Percentiles rank a stretch among this genome's conserved stretches.
These are phyloP conservation scores for Eurytoma adleriae DNA, from an alignment of 2,888 invertebrate species.

Conservation along the genomic window DNA sequence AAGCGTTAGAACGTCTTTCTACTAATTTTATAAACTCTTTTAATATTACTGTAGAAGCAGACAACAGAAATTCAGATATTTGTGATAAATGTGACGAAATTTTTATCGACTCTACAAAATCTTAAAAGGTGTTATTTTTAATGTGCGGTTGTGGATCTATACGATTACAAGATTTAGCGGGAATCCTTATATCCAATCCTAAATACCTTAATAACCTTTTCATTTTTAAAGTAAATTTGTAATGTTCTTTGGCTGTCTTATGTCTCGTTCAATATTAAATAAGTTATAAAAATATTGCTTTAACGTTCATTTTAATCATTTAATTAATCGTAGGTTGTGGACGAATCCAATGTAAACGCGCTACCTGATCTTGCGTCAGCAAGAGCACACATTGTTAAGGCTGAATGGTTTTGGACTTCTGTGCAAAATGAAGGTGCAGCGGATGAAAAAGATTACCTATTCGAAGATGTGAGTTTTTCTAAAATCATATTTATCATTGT, in stretches of 20 bases:
- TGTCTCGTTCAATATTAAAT: constrained; percentile 17
- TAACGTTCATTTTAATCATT: constrained; percentile 1
- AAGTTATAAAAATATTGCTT: background rate
- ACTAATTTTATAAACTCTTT: no score
- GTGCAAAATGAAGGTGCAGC: constrained; percentile 97
- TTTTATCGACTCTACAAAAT: background rate
- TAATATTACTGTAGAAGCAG: no score
- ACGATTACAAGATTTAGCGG: background rate
- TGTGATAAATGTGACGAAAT: no score
- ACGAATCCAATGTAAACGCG: constrained; percentile 85
- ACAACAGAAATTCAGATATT: no score
- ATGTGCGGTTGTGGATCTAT: constrained; percentile 34
- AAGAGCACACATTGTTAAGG: constrained; percentile 88
- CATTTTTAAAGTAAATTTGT: constrained; percentile 1
- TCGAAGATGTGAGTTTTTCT: constrained; percentile 85
- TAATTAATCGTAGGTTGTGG: constrained; percentile 83
- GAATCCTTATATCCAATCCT: constrained; percentile 18
- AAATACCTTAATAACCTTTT: background rate
- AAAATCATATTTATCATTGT: constrained; percentile 4
- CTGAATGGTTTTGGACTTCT: constrained; percentile 99
- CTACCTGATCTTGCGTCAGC: constrained; percentile 84
- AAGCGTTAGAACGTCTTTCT: no score
- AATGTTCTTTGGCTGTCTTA: constrained; percentile 13
- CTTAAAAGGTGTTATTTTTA: constrained; percentile 11
- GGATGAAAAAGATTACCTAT: constrained; percentile 92